Percentiles rank a stretch among this genome's conserved stretches.
Conservation (phyloP, 2,113 vertebrate species). For the Stegostoma tigrinum region DNA sequence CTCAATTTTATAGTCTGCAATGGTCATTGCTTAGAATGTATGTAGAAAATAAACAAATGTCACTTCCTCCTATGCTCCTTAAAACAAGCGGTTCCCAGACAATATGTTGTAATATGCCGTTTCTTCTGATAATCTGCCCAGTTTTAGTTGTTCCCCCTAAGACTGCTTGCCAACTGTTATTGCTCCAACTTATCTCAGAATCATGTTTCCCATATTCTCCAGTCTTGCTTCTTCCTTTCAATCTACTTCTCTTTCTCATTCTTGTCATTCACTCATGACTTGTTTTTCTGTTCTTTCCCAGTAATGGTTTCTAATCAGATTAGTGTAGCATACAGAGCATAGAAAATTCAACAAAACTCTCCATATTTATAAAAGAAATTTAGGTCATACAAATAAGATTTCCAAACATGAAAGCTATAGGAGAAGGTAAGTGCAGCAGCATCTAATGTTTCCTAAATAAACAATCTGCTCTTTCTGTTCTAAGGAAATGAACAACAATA, state of each 20-base stretch:
- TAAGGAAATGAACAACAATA: background rate
- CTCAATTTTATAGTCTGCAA: background rate
- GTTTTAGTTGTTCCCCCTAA: background rate
- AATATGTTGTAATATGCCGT: background rate
- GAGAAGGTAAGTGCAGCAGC: background rate
- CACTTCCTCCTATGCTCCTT: background rate
- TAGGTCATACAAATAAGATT: background rate
- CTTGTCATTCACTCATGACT: background rate
- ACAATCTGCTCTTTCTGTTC: background rate
- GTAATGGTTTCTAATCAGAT: background rate
- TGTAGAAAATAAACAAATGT: no score
- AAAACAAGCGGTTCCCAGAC: background rate
- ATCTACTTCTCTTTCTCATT: background rate
- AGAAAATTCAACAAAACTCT: background rate
- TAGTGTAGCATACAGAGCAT: background rate
- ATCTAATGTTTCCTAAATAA: background rate
- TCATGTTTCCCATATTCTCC: background rate
- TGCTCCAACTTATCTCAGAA: background rate
- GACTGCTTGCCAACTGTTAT: background rate
- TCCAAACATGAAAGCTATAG: background rate
- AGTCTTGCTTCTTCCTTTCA: background rate
- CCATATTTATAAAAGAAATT: background rate
- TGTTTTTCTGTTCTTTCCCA: background rate
- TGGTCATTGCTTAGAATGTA: background rate
- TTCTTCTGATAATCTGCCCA: background rate